Base-by-base conservation (phyloP, 1,140 invertebrate species). In the Tetramorium parvispinum region DNA sequence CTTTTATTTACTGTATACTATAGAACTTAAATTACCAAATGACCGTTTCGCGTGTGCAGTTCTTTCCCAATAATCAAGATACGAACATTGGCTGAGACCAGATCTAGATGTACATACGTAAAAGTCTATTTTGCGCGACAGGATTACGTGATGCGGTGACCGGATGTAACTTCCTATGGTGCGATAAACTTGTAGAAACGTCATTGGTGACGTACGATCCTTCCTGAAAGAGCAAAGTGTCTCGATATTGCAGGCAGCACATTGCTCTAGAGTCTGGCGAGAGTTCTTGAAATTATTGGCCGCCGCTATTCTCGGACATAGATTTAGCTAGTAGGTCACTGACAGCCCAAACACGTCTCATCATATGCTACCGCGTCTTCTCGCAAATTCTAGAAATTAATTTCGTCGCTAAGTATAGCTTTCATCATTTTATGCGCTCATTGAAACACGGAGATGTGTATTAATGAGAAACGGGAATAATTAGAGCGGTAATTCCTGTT, bases 301-400 rank as follows among this genome's bases (percentile, higher is more conserved):
- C 68, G 24, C 27, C 70, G 66, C 53, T 83, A 83, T 83, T 83
- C 79, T 83, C n/a, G 68, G 71, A 59, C 68, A 18, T 75, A n/a
- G 43, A 46, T 75, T 75, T 83, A n/a, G 53, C 79, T 83, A 83
- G 68, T 83, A 75, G 79, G 79, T 83, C 79, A 83, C 79, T 83
- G 68, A 83, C 79, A 83, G 68, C 11, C 55, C 40, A 59, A 83
- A 83, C 27, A 61, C 40, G 66, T 83, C 24, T 37, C 78, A 27
- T 6, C 21, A 21, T 55, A 27, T 27, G 4, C 43, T 46, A 53
- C 27, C 21, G 53, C 18, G 53, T 63, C 11, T 51, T 24, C 21
- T 46, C 2, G 68, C 53, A 21, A 75, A 40, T 71, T 73, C 57
- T 59, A 59, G 53, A 73, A 73, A 49, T 2, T 3, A 73, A 53